Evolutionary conservation across 2,888 invertebrate species (phyloP).

Genomic region (Pollenia labialis): DNA sequence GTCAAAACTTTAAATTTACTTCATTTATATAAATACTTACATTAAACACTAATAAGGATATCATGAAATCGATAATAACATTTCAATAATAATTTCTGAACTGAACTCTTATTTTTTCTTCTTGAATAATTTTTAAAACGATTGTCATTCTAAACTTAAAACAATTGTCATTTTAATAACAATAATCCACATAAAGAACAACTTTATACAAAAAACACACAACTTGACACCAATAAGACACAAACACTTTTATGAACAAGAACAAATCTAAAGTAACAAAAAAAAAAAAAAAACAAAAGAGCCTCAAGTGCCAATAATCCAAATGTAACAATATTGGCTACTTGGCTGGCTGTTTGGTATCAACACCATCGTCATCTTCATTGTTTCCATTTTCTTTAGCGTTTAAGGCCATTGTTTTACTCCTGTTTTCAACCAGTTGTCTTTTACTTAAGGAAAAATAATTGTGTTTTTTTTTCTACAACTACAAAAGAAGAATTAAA

Average conservation of each 20-base stretch:
- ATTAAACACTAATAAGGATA: constrained; percentile 5
- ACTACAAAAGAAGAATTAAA: constrained; percentile 51
- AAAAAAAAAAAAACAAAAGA: constrained; percentile 35
- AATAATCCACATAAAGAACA: constrained; percentile 46
- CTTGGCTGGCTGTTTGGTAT: constrained; percentile 53
- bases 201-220: not conserved
- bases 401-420: constrained; percentile 62
- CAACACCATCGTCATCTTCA: constrained; percentile 58
- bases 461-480: constrained; percentile 54
- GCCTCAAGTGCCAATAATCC: constrained; percentile 69
- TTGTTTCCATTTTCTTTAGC: constrained; percentile 50
- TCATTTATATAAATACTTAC: not conserved
- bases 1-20: not conserved
- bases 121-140: constrained; percentile 42
- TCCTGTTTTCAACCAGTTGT: constrained; percentile 56
- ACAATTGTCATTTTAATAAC: constrained; percentile 60
- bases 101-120: not conserved
- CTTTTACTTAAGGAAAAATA: constrained; percentile 63
- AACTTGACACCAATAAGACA: constrained; percentile 45
- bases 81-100: constrained; percentile 42
- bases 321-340: constrained; percentile 67
- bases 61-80: constrained; percentile 29
- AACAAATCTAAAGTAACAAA: constrained; percentile 28
- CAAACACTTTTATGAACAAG: constrained; percentile 6
- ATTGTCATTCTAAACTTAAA: constrained; percentile 53